Evolutionary conservation across 1,140 invertebrate genomes (phyloP), one percentile per base, ranked within the genome.

Genomic region (Neodiprion virginianus): DNA sequence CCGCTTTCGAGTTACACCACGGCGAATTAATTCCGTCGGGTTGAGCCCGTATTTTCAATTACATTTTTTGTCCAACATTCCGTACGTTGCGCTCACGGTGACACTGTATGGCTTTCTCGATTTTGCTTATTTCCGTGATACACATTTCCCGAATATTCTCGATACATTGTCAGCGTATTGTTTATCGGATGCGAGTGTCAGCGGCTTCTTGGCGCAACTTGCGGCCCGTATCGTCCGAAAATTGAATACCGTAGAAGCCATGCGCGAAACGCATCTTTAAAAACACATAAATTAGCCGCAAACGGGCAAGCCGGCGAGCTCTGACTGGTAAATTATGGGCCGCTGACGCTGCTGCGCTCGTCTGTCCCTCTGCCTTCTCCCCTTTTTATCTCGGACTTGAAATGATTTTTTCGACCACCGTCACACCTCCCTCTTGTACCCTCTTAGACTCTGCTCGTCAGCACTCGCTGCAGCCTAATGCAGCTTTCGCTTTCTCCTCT

Each of bases 281-380:
- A 88, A 88, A 86, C 84, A 86, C 86, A 88, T 88, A 88, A 88
- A 88, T 88, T 88, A 86, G 79, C 83, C 76, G 80, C 81, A 85
- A 88, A 88, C 82, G 81, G 82, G 83, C 81, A 74, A 77, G 81
- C 82, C 78, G 81, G 79, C 79, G 79, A 83, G 80, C 82, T 79
- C 81, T 80, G 81, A 83, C 76, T 80, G 82, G 81, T 88, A 87
- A 88, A 86, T 88, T 87, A 87, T 86, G 84, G 81, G 87, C 85
- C 83, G 83, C 81, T 81, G 81, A 83, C 79, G 82, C 75, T 75
- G 83, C 70, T 47, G 74, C 78, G 76, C 79, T 61, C 53, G 53
- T 61, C 53, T 61, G 53, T 61, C 53, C 53, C 53, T 61, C 53
- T 61, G 53, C 53, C 53, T 61, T 61, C 53, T 12, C 53, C 11